These are phyloP conservation scores for Periphyllus acericola DNA, from an alignment of 2,888 invertebrate genomes.

Conservation along the genomic window DNA sequence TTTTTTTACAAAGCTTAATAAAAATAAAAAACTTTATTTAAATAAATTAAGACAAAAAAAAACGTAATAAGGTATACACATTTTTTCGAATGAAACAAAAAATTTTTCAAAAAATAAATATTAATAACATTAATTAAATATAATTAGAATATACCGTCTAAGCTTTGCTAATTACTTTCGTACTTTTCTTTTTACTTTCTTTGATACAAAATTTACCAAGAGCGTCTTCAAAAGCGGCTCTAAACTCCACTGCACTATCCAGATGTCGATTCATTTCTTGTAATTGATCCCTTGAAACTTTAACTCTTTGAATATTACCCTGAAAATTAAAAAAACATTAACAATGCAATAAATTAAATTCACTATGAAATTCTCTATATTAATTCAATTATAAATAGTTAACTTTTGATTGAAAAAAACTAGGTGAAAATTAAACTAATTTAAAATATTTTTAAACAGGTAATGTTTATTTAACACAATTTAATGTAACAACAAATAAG, in stretches of 20 bases:
- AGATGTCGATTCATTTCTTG: conserved; percentile 87
- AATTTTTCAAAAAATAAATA: conserved; percentile 29
- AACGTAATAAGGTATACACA: conserved; percentile 43
- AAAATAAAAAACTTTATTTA: conserved; percentile 31
- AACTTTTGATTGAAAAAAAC: not conserved
- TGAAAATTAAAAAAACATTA: conserved; percentile 68
- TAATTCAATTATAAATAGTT: too few species aligned
- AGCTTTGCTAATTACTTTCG: conserved; percentile 7
- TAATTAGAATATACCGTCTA: conserved; percentile 30
- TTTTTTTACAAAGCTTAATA: conserved; percentile 33
- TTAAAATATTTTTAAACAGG: not conserved
- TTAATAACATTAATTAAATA: not conserved
- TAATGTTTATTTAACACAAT: not conserved
- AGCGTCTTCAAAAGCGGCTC: conserved; percentile 87
- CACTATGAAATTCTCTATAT: not conserved
- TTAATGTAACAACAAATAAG: not conserved
- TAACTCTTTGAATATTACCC: conserved; percentile 95
- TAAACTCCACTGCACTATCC: conserved; percentile 90
- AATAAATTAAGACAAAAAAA: conserved; percentile 45
- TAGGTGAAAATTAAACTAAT: not conserved
- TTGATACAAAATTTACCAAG: conserved; percentile 68
- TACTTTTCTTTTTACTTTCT: conserved; percentile 42
- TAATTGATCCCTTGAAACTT: conserved; percentile 91
- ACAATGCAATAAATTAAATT: not conserved
- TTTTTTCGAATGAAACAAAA: conserved; percentile 23